Conservation (phyloP, 2,113 vertebrate species). For the Raja brachyura region DNA sequence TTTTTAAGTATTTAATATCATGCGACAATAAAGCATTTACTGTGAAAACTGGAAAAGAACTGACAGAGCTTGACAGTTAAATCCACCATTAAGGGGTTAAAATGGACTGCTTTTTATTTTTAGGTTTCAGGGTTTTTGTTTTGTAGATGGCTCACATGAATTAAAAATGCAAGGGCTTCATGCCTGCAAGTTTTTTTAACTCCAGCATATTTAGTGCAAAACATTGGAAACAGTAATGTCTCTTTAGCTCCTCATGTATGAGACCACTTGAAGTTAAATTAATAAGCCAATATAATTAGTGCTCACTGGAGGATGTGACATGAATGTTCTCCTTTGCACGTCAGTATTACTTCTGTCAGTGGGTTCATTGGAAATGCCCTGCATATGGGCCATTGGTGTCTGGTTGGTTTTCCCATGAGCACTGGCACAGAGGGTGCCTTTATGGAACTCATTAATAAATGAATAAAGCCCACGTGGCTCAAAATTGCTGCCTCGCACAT, state of each 20-base stretch:
- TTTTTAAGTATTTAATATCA: neutral
- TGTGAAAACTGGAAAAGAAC: neutral
- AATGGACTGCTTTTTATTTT: neutral
- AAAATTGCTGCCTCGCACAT: neutral
- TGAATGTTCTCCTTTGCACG: constrained; percentile 26
- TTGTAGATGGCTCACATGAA: neutral
- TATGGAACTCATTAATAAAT: constrained; percentile 36
- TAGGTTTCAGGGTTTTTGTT: neutral
- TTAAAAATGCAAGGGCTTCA: neutral
- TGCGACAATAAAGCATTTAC: neutral
- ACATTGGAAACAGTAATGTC: constrained; percentile 22
- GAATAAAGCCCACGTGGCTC: neutral
- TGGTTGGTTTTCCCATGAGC: constrained; percentile 12
- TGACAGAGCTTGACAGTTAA: neutral
- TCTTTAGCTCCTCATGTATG: constrained; percentile 32
- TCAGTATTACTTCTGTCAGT: constrained; percentile 34
- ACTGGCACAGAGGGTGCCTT: constrained; percentile 36
- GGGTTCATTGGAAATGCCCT: constrained; percentile 35
- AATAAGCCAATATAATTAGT: constrained; percentile 38
- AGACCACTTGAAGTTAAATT: constrained; percentile 39
- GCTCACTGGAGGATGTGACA: constrained; percentile 38
- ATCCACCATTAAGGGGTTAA: neutral
- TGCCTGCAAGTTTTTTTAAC: neutral
- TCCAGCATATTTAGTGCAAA: constrained; percentile 18
- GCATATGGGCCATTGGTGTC: constrained; percentile 31